Evolutionary conservation across 2,113 vertebrate genomes (phyloP), one percentile per base, ranked within the genome.

Genomic region (Halcyon malimbica): DNA sequence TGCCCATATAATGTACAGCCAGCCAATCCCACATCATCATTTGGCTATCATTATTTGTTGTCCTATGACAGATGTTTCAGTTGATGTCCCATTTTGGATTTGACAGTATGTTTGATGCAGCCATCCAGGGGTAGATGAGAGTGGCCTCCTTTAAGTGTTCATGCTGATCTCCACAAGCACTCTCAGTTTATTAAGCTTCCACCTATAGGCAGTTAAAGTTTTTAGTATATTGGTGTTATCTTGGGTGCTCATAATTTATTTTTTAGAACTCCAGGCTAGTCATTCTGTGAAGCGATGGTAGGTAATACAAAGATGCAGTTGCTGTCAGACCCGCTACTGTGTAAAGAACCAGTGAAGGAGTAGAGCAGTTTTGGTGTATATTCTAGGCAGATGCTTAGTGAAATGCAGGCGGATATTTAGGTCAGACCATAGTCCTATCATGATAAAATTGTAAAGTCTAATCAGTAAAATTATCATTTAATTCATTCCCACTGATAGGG

Each of bases 41-140:
- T 87, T 91, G 94, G 17, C 93, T 92, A 41, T 96, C 84, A 33
- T 96, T 97, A 88, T 95, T 96, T 97, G 93, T 97, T 97, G 97
- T 94, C 76, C 75, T 53, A 0, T 42, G 65, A 96, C 51, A 2
- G 90, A 93, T 97, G 91, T 96, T 98, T 97, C 89, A 71, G 64
- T 31, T 93, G 95, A 93, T 90, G 19, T 53, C 85, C 85, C 3
- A 4, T 83, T 97, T 95, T 95, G 84, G 69, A 62, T 95, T 78
- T 97, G 97, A 92, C 71, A 86, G 88, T 89, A 35, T 85, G 62
- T 88, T 95, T 96, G 97, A 96, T 96, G 91, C 65, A 92, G 91
- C 57, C 12, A 46, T 87, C 65, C 85, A 87, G 68, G 60, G 54
- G 29, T 56, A 73, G 77, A 83, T 89, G 87, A 94, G 24, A 92